A percentile compares a stretch with the other conserved stretches of the same genome.
phyloP scores from a whole-genome alignment of 2,888 invertebrate species.

The Hedya salicella region DNA sequence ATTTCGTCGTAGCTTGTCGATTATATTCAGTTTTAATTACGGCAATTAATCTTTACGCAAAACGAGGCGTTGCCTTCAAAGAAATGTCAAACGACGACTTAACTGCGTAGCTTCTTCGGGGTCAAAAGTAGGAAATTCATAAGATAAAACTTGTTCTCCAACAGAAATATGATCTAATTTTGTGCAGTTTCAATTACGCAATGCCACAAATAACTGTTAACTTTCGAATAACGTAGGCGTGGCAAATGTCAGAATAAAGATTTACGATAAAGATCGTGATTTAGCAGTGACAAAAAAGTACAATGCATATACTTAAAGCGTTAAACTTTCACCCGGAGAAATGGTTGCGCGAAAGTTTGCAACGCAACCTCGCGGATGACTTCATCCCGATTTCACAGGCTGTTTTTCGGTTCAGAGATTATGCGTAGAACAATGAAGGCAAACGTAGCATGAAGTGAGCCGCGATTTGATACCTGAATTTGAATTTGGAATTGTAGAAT shows the following conservation, averaged over 20 bases:
- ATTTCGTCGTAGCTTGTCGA: constrained; percentile 22
- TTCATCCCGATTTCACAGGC: constrained; percentile 64
- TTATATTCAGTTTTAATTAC: constrained; percentile 21
- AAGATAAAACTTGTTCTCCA: background rate
- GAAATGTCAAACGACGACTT: constrained; percentile 21
- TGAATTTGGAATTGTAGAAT: constrained; percentile 3
- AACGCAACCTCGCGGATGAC: constrained; percentile 56
- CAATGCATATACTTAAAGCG: constrained; percentile 65
- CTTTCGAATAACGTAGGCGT: constrained; percentile 72
- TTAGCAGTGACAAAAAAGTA: constrained; percentile 75
- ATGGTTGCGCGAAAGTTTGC: constrained; percentile 71
- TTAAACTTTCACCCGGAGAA: constrained; percentile 78
- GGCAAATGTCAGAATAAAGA: constrained; percentile 72
- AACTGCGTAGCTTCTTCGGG: background rate
- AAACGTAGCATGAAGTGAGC: constrained; percentile 23
- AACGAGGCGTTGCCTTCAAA: constrained; percentile 18
- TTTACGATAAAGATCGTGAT: constrained; percentile 74
- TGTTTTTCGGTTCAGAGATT: constrained; percentile 40
- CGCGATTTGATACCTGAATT: constrained; percentile 9
- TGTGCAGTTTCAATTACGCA: constrained; percentile 53
- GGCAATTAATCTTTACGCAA: constrained; percentile 32
- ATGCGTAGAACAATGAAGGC: constrained; percentile 28
- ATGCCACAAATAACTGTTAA: constrained; percentile 52
- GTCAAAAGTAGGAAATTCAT: background rate
- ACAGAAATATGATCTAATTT: constrained; percentile 10